Evolutionary conservation across 2,888 invertebrate species (phyloP).

Genomic region (Gari tellinella): DNA sequence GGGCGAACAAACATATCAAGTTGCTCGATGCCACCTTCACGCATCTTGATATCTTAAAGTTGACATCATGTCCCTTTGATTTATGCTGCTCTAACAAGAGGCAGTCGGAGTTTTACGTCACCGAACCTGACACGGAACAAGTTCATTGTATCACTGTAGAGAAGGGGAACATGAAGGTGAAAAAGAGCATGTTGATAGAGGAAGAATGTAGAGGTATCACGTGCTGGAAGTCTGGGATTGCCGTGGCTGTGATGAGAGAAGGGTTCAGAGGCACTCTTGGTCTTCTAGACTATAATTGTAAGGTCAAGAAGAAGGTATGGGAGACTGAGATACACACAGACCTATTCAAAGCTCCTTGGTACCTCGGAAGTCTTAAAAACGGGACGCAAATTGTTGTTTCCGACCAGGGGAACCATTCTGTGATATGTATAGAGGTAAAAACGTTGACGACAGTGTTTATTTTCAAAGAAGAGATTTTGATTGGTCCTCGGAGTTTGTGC

Average conservation of each 20-base stretch:
- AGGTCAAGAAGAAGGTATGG: conserved; percentile 43
- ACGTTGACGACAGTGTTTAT: conserved; percentile 30
- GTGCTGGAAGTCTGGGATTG: conserved; percentile 50
- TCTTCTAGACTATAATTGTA: conserved; percentile 45
- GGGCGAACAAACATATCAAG: conserved; percentile 44
- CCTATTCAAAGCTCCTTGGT: conserved; percentile 50
- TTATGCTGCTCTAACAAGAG: conserved; percentile 40
- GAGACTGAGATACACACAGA: conserved; percentile 27
- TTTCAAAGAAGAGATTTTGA: conserved; percentile 19
- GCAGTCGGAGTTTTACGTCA: conserved; percentile 46
- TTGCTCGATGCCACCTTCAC: conserved; percentile 26
- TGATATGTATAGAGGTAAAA: conserved; percentile 39
- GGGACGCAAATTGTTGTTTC: conserved; percentile 39
- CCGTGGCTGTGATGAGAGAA: conserved; percentile 36
- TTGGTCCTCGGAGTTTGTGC: conserved; percentile 36
- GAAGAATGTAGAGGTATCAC: conserved; percentile 54
- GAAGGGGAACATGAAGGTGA: conserved; percentile 30
- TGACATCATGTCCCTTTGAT: conserved; percentile 45
- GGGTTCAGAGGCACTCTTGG: conserved; percentile 50
- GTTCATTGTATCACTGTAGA: conserved; percentile 37
- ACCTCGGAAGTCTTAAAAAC: conserved; percentile 27
- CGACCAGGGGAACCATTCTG: conserved; percentile 53
- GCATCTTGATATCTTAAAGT: conserved; percentile 20
- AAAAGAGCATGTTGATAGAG: conserved; percentile 25
- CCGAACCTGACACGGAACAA: conserved; percentile 47